phyloP scores from a whole-genome alignment of 2,113 vertebrate species.

The Trichechus manatus region DNA sequence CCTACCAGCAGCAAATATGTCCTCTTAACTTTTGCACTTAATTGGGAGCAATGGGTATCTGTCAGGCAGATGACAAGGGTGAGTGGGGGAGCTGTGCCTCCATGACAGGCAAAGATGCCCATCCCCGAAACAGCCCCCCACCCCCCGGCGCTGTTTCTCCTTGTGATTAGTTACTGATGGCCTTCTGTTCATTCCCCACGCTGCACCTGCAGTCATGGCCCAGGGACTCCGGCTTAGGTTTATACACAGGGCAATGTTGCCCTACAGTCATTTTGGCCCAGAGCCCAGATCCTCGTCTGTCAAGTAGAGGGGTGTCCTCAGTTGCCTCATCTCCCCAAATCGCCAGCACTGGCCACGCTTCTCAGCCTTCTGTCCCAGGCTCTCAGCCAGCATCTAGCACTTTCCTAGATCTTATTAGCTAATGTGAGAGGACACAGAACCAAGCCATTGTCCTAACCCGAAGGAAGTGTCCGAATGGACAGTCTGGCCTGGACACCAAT shows the following conservation, averaged over 20 bases:
- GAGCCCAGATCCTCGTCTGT: not conserved
- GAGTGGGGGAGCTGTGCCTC: fast-evolving
- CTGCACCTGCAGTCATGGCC: not conserved
- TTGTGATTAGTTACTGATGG: not conserved
- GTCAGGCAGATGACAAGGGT: not conserved
- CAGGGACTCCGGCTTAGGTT: not conserved
- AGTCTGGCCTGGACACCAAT: not conserved
- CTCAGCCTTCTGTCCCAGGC: not conserved
- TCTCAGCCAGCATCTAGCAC: not conserved
- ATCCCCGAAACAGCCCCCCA: not conserved
- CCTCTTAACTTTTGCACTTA: not conserved
- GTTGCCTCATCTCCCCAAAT: not conserved
- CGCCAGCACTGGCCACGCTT: not conserved
- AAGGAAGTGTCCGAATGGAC: not conserved
- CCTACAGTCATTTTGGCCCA: not conserved
- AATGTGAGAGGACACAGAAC: not conserved
- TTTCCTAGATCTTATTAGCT: not conserved
- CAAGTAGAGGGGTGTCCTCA: not conserved
- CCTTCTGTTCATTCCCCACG: not conserved
- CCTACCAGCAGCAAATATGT: not conserved
- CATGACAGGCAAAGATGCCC: not conserved
- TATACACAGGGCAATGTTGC: not conserved
- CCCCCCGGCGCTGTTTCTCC: not conserved
- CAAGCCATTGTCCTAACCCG: not conserved
- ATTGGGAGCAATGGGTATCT: not conserved